phyloP scores from a whole-genome alignment of 2,797 vertebrate species.

The Pristis pectinata region DNA sequence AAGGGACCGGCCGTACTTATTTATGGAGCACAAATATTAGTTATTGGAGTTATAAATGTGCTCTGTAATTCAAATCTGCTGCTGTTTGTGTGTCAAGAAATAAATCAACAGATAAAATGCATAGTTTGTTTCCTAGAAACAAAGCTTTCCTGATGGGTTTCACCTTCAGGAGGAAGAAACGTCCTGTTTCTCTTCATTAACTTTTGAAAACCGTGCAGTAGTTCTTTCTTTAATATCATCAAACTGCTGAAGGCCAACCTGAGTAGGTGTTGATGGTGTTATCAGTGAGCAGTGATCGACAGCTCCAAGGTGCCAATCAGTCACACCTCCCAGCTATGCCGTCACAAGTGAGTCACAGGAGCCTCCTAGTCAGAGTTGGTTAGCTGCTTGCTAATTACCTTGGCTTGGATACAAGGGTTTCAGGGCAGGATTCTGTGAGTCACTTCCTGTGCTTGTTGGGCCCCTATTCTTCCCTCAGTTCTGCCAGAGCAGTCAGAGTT shows the following conservation, averaged over 20 bases:
- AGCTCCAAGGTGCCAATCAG: not conserved
- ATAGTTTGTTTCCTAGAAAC: not conserved
- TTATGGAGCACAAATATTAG: not conserved
- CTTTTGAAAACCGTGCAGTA: not conserved
- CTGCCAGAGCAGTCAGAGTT: conserved; percentile 26
- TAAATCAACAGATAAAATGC: not conserved
- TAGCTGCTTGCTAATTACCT: conserved; percentile 31
- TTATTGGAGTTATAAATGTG: too few relatives aligned
- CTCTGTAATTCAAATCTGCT: not conserved
- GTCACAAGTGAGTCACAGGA: not conserved
- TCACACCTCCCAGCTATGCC: conserved; percentile 4
- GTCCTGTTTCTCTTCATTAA: not conserved
- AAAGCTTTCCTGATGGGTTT: not conserved
- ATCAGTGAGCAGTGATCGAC: not conserved
- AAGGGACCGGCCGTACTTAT: too few relatives aligned
- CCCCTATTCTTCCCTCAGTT: conserved; percentile 29
- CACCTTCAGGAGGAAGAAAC: not conserved
- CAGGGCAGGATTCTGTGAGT: conserved; percentile 30
- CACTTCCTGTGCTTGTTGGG: conserved; percentile 37
- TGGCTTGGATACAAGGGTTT: conserved; percentile 32
- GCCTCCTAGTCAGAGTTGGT: not conserved
- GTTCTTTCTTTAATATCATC: not conserved
- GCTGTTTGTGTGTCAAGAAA: not conserved
- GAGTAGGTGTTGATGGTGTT: conserved; percentile 12
- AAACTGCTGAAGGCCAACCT: not conserved